Evolutionary conservation across 1,140 invertebrate species (phyloP).

Genomic region (Papilio helenus): DNA sequence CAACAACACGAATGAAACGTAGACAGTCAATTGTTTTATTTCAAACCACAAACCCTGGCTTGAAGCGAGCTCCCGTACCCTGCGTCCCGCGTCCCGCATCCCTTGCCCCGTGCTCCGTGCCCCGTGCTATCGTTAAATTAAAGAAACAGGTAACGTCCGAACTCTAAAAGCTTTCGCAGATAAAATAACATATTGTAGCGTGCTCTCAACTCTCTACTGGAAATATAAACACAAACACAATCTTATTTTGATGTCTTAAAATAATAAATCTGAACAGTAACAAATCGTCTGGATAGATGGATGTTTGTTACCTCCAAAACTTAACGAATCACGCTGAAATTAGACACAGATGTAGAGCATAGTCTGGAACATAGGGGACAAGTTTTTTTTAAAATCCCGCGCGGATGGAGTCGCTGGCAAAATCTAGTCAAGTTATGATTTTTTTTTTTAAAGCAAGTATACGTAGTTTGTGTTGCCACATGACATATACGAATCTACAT

Average conservation of each 20-base stretch:
- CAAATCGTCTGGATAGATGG: neutral
- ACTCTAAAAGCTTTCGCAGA: constrained; percentile 25
- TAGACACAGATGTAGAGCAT: too few relatives aligned
- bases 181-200: constrained; percentile 26
- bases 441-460: too few relatives aligned
- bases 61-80: neutral
- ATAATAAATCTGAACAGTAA: neutral
- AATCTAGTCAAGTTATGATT: too few relatives aligned
- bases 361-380: too few relatives aligned
- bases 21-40: constrained; percentile 2
- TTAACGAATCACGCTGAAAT: too few relatives aligned
- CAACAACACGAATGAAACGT: neutral
- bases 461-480: too few relatives aligned
- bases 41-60: neutral
- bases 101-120: neutral
- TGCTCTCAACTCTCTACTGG: neutral
- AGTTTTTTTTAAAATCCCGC: too few relatives aligned
- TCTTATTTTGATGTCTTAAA: neutral
- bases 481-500: too few relatives aligned
- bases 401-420: too few relatives aligned
- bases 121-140: constrained; percentile 32
- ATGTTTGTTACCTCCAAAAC: too few relatives aligned
- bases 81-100: too few relatives aligned
- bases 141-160: constrained; percentile 30
- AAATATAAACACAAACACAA: constrained; percentile 2